phyloP scores from a whole-genome alignment of 2,888 invertebrate genomes.

The Lepeophtheirus nordmannii region DNA sequence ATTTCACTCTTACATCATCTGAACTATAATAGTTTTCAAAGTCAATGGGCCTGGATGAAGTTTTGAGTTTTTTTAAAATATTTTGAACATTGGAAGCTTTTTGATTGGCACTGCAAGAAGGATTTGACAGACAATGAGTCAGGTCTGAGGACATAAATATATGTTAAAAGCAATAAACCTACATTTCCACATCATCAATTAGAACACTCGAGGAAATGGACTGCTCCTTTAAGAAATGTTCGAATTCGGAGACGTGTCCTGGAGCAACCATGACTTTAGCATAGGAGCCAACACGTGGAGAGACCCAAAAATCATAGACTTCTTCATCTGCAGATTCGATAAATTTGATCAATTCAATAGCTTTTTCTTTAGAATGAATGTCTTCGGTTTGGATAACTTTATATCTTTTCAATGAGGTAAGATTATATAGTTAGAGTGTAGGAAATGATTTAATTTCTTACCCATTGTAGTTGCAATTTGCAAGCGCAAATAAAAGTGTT shows the following conservation, averaged over 20 bases:
- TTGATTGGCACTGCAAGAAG: background rate
- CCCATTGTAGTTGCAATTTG: background rate
- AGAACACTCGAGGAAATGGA: constrained; percentile 23
- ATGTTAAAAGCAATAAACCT: background rate
- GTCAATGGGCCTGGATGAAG: constrained; percentile 5
- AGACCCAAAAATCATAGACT: constrained; percentile 15
- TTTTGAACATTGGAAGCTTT: background rate
- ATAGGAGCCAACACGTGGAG: background rate
- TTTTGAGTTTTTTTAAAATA: background rate
- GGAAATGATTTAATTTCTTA: background rate
- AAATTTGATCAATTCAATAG: background rate
- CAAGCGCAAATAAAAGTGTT: background rate
- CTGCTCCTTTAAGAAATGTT: constrained; percentile 21
- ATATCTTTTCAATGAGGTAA: background rate
- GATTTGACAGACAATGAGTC: background rate
- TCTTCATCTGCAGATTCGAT: background rate
- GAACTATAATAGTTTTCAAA: constrained; percentile 22
- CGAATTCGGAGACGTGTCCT: background rate
- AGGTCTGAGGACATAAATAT: background rate
- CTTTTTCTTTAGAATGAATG: background rate
- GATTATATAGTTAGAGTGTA: background rate
- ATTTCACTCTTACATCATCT: background rate
- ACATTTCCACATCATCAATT: constrained; percentile 26
- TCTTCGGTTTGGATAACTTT: background rate
- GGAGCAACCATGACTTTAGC: constrained; percentile 13